These are phyloP conservation scores for Carabus problematicus DNA, from an alignment of 2,888 invertebrate genomes.

Conservation along the genomic window DNA sequence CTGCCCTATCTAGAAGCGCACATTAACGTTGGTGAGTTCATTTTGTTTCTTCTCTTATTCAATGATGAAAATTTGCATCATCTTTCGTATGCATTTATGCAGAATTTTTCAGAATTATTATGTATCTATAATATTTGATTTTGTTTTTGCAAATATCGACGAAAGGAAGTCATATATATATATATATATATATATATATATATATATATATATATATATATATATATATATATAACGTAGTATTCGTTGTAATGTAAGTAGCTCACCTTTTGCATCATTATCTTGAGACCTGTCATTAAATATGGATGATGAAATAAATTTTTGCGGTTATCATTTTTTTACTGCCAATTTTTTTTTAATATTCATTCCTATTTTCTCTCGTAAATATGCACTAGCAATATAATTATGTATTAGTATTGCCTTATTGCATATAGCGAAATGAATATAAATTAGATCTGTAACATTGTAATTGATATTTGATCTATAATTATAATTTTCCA, in stretches of 20 bases:
- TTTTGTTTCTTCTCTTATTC: background rate
- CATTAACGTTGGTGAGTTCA: constrained; percentile 26
- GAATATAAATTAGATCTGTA: too few species aligned
- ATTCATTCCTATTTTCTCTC: background rate
- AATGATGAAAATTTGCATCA: background rate
- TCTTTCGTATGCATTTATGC: background rate
- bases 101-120: background rate
- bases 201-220: constrained; percentile 7
- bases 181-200: background rate
- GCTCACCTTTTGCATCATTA: background rate
- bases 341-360: background rate
- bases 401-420: too few species aligned
- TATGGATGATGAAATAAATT: constrained; percentile 1
- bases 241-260: background rate
- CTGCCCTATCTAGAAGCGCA: constrained; percentile 15
- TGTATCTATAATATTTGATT: background rate
- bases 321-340: constrained; percentile 9
- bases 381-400: too few species aligned
- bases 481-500: too few species aligned
- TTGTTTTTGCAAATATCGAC: background rate
- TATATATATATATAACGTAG: background rate
- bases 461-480: too few species aligned
- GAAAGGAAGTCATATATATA: background rate
- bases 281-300: background rate
- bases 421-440: too few species aligned